Base-by-base conservation (phyloP, 2,113 vertebrate species). In the Toxotes jaculatrix region DNA sequence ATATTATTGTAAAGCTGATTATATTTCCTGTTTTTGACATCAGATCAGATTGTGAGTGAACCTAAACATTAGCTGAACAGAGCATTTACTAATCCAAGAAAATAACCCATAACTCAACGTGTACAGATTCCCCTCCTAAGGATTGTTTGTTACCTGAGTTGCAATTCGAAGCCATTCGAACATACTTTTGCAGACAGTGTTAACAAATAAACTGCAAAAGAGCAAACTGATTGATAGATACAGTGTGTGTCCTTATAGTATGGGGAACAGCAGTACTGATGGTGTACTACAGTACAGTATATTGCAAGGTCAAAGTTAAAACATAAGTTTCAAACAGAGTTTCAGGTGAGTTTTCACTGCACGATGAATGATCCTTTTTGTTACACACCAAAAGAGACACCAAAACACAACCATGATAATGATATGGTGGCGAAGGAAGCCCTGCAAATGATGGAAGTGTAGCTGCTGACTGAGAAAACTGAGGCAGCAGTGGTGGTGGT, bases 121-220 rank as follows among this genome's bases (percentile, higher is more conserved):
- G 64, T 42, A 65, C 45, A 70, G 45, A 82, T 67, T 74, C 64
- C 65, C 82, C 36, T 77, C 66, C 21, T 17, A 84, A 84, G 72
- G 80, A 77, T 88, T 65, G 80, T 88, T 89, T 87, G 83, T 92
- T 93, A 93, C 93, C 92, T 92, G 93, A 94, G 93, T 90, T 91
- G 82, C 90, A 77, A 59, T 91, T 91, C 53, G 78, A 88, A 88
- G 82, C 90, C 79, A 59, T 91, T 91, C 53, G 78, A 88, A 88
- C 79, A 38, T 66, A 88, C 86, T 75, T 89, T 76, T 90, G 86
- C 91, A 90, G 87, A 86, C 80, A 70, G 88, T 76, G 76, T 84
- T 84, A 64, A 82, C 80, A 79, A 82, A 83, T 80, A 72, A 87
- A 83, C 86, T 89, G 90, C 89, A 88, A 82, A 79, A 86, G 86